Conservation (phyloP, 2,113 vertebrate genomes). For the Shinisaurus crocodilurus region DNA sequence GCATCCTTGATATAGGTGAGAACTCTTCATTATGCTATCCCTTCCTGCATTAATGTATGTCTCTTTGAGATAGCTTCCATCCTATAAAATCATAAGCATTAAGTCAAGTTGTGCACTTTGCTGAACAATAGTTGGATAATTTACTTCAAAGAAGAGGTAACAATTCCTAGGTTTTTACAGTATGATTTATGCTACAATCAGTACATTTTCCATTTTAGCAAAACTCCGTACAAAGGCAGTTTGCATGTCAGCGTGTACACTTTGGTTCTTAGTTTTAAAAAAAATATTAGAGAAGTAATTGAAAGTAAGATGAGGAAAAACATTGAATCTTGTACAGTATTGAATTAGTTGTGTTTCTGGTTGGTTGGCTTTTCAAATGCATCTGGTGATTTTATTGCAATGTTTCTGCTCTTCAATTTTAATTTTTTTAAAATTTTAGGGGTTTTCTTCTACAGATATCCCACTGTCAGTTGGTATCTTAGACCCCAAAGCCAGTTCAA, state of each 20-base stretch:
- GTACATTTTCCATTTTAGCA: background rate
- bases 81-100: too few species aligned
- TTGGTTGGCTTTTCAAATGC: conserved; percentile 47
- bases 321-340: background rate
- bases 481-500: conserved; percentile 88
- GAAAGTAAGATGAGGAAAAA: background rate
- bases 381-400: conserved; percentile 51
- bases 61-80: background rate
- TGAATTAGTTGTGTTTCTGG: background rate
- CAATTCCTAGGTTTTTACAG: background rate
- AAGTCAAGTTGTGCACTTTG: background rate
- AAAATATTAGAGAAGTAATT: background rate
- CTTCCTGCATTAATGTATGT: background rate
- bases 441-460: conserved; percentile 86
- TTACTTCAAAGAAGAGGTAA: background rate
- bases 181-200: background rate
- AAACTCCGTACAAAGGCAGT: background rate
- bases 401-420: conserved; percentile 71
- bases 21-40: conserved; percentile 27
- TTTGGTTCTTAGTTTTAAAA: background rate
- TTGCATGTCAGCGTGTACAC: background rate
- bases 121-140: background rate
- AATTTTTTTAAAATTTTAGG: conserved; percentile 80
- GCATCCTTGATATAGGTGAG: conserved; percentile 94
- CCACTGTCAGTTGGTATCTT: conserved; percentile 91